Evolutionary conservation across 2,113 vertebrate species (phyloP).

Genomic region (Serinus canaria): DNA sequence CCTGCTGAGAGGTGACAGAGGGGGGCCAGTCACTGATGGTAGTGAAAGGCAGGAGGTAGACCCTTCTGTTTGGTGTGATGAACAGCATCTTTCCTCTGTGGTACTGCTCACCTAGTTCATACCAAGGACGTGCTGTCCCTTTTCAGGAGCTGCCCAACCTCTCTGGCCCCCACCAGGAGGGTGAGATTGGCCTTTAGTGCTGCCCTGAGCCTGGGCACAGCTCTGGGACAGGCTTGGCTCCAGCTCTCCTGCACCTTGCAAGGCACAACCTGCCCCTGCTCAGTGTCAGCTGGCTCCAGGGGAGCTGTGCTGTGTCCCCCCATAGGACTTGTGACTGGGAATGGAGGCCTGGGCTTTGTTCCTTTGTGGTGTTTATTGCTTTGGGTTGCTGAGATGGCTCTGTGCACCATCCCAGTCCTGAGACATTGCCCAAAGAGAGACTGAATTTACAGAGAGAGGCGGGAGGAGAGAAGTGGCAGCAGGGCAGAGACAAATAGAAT

Average conservation of each 20-base stretch:
- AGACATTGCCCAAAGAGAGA: fast-evolving
- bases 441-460: neutral
- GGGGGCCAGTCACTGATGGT: neutral
- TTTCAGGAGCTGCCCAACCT: neutral
- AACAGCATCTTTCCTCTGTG: neutral
- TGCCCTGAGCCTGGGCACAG: fast-evolving
- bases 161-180: neutral
- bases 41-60: neutral
- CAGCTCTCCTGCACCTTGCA: fast-evolving
- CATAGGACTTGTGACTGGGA: neutral
- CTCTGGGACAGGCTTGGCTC: fast-evolving
- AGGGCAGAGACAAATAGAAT: neutral
- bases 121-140: neutral
- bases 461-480: neutral
- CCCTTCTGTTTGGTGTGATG: neutral
- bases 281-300: too few relatives aligned
- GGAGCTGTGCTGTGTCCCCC: neutral
- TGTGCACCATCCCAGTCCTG: fast-evolving
- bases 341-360: neutral
- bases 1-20: neutral
- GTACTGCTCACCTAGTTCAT: neutral
- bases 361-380: neutral
- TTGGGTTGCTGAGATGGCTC: fast-evolving
- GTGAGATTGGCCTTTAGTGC: fast-evolving
- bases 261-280: neutral